phyloP scores from a whole-genome alignment of 2,797 vertebrate species.

The Lutjanus campechanus region DNA sequence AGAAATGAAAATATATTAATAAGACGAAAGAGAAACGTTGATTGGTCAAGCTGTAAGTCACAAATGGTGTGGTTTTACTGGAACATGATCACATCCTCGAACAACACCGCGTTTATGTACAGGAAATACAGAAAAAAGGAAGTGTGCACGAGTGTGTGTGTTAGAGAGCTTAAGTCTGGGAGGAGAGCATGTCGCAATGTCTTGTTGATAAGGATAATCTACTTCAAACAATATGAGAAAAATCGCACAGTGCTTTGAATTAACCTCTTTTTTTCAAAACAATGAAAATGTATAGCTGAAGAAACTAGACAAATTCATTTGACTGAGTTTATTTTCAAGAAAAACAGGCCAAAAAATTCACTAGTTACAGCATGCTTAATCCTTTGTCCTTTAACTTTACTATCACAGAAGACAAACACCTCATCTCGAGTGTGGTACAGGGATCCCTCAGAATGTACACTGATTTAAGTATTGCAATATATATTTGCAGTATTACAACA shows the following conservation, averaged over 20 bases:
- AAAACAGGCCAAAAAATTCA: not conserved
- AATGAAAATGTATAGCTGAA: not conserved
- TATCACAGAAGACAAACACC: too few relatives aligned
- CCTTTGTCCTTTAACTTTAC: too few relatives aligned
- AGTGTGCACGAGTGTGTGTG: not conserved
- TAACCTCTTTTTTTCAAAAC: not conserved
- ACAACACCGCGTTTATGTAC: not conserved
- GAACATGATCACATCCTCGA: constrained; percentile 11
- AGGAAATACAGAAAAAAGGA: constrained; percentile 11
- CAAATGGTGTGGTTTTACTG: not conserved
- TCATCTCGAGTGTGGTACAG: too few relatives aligned
- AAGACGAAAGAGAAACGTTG: not conserved
- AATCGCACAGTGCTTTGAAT: not conserved
- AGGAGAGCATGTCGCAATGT: not conserved
- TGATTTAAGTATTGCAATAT: too few relatives aligned
- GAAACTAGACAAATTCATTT: not conserved
- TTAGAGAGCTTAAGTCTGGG: too few relatives aligned
- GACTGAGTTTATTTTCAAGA: not conserved
- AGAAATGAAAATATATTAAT: not conserved
- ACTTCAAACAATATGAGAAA: not conserved
- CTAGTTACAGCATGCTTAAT: not conserved
- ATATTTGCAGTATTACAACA: too few relatives aligned
- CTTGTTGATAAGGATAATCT: constrained; percentile 14
- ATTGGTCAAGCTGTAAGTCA: not conserved
- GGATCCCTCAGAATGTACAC: too few relatives aligned